Evolutionary conservation across 2,888 invertebrate species (phyloP).

Genomic region (Zelleria hepariella): DNA sequence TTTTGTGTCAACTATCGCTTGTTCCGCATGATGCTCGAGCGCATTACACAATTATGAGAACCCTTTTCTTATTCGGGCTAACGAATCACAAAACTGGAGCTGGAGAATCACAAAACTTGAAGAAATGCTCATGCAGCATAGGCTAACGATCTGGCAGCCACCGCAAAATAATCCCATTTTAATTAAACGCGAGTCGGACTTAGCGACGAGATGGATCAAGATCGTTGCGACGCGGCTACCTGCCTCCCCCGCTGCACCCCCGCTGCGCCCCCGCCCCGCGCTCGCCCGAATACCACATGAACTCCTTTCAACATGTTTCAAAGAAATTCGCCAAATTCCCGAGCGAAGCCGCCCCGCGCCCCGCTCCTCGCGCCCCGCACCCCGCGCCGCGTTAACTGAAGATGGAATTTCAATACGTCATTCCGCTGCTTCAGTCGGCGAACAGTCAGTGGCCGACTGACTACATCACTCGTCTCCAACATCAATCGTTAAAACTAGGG

Average conservation of each 20-base stretch:
- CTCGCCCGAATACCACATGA: constrained; percentile 10
- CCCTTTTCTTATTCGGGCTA: too few species aligned
- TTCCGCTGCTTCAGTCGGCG: background rate
- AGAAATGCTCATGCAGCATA: background rate
- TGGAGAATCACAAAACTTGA: too few species aligned
- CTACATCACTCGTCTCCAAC: background rate
- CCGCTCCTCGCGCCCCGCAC: too few species aligned
- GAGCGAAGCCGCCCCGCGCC: background rate
- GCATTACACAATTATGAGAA: too few species aligned
- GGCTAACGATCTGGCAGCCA: constrained; percentile 21
- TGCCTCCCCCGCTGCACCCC: constrained; percentile 5
- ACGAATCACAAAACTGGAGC: too few species aligned
- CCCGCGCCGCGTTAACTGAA: background rate
- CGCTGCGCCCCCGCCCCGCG: background rate
- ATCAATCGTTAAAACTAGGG: too few species aligned
- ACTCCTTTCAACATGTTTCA: constrained; percentile 6
- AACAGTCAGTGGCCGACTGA: background rate
- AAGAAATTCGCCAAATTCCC: constrained; percentile 13
- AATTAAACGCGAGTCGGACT: constrained; percentile 49
- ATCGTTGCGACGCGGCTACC: constrained; percentile 22
- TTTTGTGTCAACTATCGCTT: too few species aligned
- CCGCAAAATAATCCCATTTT: constrained; percentile 54
- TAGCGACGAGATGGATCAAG: constrained; percentile 48
- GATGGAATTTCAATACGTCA: constrained; percentile 1
- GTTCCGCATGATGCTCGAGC: too few species aligned